Conservation (phyloP, 2,797 vertebrate genomes). For the Rhynchotus rufescens region DNA sequence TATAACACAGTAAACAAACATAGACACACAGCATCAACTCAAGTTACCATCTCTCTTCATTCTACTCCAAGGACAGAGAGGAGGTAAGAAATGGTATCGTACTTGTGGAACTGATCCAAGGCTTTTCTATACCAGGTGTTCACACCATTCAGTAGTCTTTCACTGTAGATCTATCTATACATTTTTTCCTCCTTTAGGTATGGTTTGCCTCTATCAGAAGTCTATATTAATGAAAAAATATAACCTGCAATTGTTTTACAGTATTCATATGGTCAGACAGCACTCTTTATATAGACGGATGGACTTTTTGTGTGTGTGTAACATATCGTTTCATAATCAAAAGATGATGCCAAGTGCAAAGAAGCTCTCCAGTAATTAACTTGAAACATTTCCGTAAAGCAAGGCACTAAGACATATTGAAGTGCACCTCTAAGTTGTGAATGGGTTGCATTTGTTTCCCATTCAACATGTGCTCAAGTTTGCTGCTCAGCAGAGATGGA, state of each 20-base stretch:
- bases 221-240: not conserved
- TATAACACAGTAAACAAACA: not conserved
- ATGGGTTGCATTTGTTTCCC: not conserved
- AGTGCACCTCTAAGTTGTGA: not conserved
- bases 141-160: not conserved
- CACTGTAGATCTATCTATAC: not conserved
- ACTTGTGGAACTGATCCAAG: not conserved
- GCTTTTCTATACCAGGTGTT: not conserved
- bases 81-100: not conserved
- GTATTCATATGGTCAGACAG: not conserved
- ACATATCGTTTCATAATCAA: not conserved
- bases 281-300: not conserved
- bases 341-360: not conserved
- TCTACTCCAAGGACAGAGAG: not conserved
- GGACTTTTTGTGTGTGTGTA: not conserved
- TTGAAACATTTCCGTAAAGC: not conserved
- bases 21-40: not conserved
- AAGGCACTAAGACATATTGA: not conserved
- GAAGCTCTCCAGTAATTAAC: not conserved
- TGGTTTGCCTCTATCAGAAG: not conserved
- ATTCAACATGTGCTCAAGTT: not conserved
- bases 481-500: not conserved
- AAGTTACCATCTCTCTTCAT: conserved; percentile 22
- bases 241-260: not conserved
- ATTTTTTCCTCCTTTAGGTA: not conserved